These are phyloP conservation scores for Xestoiulus laeticollis DNA, from an alignment of 2,888 invertebrate species.

Conservation along the genomic window DNA sequence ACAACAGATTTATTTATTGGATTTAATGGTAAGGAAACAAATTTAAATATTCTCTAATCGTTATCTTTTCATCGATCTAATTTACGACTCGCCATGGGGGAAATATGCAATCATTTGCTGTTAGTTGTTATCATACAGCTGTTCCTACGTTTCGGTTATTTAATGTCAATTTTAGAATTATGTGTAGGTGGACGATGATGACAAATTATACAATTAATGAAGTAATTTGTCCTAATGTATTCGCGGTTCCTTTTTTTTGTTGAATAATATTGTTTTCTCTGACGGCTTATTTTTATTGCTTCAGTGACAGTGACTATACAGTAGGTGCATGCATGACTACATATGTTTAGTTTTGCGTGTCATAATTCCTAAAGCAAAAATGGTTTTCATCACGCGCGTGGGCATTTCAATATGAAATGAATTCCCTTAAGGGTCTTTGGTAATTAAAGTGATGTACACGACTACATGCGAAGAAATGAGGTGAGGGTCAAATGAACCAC, in stretches of 20 bases:
- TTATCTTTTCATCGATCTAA: background rate
- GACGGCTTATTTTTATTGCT: background rate
- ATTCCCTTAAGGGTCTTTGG: background rate
- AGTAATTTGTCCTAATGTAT: background rate
- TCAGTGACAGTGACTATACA: background rate
- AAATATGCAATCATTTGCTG: background rate
- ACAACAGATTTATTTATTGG: constrained; percentile 13
- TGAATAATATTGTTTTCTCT: background rate
- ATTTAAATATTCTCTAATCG: background rate
- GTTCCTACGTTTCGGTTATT: background rate
- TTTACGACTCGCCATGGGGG: background rate
- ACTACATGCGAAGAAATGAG: background rate
- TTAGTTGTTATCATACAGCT: background rate
- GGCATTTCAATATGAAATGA: background rate
- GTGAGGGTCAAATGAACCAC: background rate
- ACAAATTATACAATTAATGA: background rate
- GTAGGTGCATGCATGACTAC: background rate
- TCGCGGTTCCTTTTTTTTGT: background rate
- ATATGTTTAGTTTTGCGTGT: constrained; percentile 7
- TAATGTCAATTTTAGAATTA: background rate
- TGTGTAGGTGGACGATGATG: background rate
- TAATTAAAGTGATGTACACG: background rate
- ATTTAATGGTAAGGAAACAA: background rate
- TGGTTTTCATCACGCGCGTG: background rate
- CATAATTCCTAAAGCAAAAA: background rate